These are phyloP conservation scores for Acanthisitta chloris DNA, from an alignment of 2,113 vertebrate species.

Conservation along the genomic window DNA sequence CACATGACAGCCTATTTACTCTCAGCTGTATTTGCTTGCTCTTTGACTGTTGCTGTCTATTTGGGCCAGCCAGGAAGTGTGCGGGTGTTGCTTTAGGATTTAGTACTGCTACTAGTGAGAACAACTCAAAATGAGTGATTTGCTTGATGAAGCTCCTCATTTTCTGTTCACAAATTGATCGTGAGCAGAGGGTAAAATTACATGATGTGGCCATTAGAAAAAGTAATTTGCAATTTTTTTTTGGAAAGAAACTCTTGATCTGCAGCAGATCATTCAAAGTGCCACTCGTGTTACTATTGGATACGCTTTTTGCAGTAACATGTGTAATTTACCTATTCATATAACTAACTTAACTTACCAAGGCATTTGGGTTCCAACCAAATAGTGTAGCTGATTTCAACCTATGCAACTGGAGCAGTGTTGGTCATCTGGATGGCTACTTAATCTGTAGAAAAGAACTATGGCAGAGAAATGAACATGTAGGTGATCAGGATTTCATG, in stretches of 20 bases:
- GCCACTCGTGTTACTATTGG: not conserved
- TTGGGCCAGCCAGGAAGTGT: not conserved
- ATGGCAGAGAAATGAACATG: not conserved
- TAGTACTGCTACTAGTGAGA: not conserved
- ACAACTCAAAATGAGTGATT: not conserved
- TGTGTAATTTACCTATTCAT: not conserved
- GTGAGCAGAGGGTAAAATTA: not conserved
- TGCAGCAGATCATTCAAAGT: not conserved
- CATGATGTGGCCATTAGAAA: not conserved
- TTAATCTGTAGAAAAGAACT: not conserved
- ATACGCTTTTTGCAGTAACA: not conserved
- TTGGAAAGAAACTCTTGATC: not conserved
- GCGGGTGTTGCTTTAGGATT: not conserved
- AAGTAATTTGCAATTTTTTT: not conserved
- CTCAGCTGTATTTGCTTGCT: not conserved
- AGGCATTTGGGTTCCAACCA: not conserved
- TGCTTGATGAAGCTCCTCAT: not conserved
- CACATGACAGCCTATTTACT: not conserved
- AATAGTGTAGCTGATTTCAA: not conserved
- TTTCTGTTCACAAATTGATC: not conserved
- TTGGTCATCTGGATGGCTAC: not conserved
- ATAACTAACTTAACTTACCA: not conserved
- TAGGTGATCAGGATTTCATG: fast-evolving
- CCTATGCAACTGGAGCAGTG: not conserved
- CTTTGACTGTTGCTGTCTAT: not conserved